These are phyloP conservation scores for Bubo blakistoni DNA, from an alignment of 2,113 vertebrate species.

Conservation along the genomic window DNA sequence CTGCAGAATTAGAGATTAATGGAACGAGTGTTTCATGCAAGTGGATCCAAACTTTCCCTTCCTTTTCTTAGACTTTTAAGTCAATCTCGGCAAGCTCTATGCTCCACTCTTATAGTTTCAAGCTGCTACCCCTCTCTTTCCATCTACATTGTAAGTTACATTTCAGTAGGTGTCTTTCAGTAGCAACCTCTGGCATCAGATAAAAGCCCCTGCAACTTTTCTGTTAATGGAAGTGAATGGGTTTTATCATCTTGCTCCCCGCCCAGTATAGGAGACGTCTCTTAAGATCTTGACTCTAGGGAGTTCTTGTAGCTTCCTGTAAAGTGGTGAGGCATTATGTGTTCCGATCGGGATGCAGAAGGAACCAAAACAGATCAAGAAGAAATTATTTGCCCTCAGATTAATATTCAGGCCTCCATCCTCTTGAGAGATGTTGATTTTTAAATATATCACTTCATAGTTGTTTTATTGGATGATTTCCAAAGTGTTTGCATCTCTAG, in stretches of 20 bases:
- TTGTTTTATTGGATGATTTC: neutral
- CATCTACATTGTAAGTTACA: fast-evolving
- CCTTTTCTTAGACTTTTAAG: neutral
- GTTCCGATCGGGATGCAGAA: neutral
- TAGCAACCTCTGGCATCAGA: neutral
- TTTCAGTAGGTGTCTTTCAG: neutral
- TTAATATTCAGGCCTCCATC: neutral
- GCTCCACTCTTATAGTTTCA: neutral
- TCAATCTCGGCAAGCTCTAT: neutral
- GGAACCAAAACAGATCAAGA: neutral
- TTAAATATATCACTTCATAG: neutral
- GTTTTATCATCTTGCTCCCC: neutral
- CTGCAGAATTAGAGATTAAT: neutral
- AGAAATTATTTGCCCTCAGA: neutral
- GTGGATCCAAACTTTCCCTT: neutral
- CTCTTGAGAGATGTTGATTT: neutral
- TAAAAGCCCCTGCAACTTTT: neutral
- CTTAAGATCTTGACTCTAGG: neutral
- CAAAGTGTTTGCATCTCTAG: neutral
- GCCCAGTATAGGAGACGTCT: neutral
- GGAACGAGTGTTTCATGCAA: fast-evolving
- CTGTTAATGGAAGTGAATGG: neutral
- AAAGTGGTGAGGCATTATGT: neutral
- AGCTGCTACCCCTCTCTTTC: neutral
- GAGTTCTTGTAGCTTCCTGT: constrained; percentile 7